Evolutionary conservation across 1,140 invertebrate species (phyloP).

Genomic region (Elymnias hypermnestra): DNA sequence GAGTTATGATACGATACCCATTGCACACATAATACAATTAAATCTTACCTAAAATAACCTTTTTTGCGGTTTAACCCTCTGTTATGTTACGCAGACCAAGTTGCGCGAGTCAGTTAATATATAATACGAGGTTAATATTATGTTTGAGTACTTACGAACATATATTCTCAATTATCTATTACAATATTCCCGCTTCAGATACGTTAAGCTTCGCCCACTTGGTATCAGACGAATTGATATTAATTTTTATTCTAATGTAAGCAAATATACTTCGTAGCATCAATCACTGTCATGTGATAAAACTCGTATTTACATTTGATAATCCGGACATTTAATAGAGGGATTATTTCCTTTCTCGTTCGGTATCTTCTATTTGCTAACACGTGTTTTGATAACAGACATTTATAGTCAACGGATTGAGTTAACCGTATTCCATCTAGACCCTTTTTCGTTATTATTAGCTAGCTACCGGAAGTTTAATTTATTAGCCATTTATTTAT

Average conservation of each 20-base stretch:
- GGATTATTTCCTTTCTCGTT: slow-evolving; percentile 49
- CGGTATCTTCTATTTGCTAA: slow-evolving; percentile 32
- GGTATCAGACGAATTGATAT: not conserved
- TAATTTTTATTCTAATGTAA: slow-evolving; percentile 5
- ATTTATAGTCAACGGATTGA: slow-evolving; percentile 1
- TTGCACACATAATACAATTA: too few species aligned
- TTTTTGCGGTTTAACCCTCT: too few species aligned
- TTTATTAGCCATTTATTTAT: too few species aligned
- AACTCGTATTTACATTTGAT: slow-evolving; percentile 35
- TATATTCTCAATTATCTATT: too few species aligned
- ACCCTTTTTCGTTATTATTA: not conserved
- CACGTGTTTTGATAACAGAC: slow-evolving; percentile 34
- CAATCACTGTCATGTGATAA: slow-evolving; percentile 30
- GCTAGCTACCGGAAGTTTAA: too few species aligned
- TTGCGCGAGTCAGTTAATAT: too few species aligned
- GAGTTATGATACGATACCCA: too few species aligned
- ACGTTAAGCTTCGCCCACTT: not conserved
- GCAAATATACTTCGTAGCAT: slow-evolving; percentile 9
- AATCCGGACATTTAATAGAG: slow-evolving; percentile 38
- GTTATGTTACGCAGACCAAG: too few species aligned
- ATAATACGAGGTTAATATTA: too few species aligned
- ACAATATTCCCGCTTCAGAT: too few species aligned
- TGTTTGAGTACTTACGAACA: too few species aligned
- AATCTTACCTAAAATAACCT: too few species aligned
- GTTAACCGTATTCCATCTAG: not conserved